Evolutionary conservation across 2,113 vertebrate genomes (phyloP).

Genomic region (Oreotragus oreotragus): DNA sequence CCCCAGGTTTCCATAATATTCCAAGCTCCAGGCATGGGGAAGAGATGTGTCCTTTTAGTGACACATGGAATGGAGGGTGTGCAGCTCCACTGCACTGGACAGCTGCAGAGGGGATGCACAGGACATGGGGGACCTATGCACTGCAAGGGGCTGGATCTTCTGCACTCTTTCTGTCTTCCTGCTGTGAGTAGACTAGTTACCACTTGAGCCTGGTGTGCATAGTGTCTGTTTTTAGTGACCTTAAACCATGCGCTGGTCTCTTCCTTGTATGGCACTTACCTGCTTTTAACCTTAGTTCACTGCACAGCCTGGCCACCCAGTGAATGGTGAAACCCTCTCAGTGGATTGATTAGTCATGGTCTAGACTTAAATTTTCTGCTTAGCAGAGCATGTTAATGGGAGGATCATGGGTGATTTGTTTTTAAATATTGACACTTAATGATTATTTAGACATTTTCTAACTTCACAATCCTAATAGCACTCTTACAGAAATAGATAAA

Average conservation of each 20-base stretch:
- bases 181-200: neutral
- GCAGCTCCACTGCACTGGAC: neutral
- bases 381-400: neutral
- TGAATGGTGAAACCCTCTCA: neutral
- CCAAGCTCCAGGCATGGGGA: neutral
- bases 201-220: neutral
- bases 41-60: neutral
- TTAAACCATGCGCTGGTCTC: neutral
- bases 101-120: neutral
- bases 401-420: neutral
- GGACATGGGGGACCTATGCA: rapidly evolving
- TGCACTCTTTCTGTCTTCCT: neutral
- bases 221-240: neutral
- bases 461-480: neutral
- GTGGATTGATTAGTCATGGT: neutral
- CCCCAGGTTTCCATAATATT: neutral
- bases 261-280: neutral
- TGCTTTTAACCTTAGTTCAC: neutral
- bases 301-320: neutral
- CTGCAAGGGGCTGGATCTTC: neutral
- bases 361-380: neutral
- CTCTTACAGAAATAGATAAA: neutral
- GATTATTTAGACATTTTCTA: neutral
- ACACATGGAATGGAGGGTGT: neutral
- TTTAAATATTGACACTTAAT: neutral